Percentiles rank a stretch among this genome's conserved stretches.
phyloP scores from a whole-genome alignment of 2,888 invertebrate genomes.

The Archips xylosteana region DNA sequence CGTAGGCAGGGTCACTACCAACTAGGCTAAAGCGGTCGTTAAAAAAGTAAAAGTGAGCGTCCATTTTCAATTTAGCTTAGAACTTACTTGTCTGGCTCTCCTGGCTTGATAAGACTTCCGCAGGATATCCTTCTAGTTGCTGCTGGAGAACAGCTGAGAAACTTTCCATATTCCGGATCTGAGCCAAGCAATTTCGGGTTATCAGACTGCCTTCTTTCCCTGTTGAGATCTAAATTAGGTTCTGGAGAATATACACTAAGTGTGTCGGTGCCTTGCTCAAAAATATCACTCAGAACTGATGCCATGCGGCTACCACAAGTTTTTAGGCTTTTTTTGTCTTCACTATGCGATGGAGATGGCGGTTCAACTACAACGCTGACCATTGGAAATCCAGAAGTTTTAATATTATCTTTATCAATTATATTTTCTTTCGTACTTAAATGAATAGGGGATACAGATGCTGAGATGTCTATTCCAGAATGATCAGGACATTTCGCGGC shows the following conservation, averaged over 20 bases:
- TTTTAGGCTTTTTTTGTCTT: constrained; percentile 81
- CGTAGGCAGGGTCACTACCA: too few relatives aligned
- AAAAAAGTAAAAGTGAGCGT: too few relatives aligned
- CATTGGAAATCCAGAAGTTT: constrained; percentile 81
- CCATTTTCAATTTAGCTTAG: constrained; percentile 1
- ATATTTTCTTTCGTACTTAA: constrained; percentile 38
- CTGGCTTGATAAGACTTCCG: constrained; percentile 93
- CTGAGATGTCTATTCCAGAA: constrained; percentile 45
- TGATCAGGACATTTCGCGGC: constrained; percentile 48
- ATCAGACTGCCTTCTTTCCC: constrained; percentile 81
- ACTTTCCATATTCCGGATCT: constrained; percentile 87
- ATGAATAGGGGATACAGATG: constrained; percentile 43
- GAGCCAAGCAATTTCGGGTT: constrained; percentile 87
- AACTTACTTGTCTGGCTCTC: constrained; percentile 87
- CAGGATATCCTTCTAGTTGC: constrained; percentile 96
- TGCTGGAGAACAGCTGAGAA: constrained; percentile 91
- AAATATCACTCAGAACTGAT: constrained; percentile 77
- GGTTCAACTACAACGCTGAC: constrained; percentile 91
- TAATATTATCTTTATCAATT: constrained; percentile 44
- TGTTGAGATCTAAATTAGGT: constrained; percentile 74
- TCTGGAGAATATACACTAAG: constrained; percentile 77
- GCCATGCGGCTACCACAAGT: constrained; percentile 76
- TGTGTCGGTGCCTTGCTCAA: constrained; percentile 76
- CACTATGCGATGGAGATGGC: constrained; percentile 89
- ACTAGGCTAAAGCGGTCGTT: too few relatives aligned